phyloP scores from a whole-genome alignment of 2,113 vertebrate genomes.

The Australoheros scitulus region DNA sequence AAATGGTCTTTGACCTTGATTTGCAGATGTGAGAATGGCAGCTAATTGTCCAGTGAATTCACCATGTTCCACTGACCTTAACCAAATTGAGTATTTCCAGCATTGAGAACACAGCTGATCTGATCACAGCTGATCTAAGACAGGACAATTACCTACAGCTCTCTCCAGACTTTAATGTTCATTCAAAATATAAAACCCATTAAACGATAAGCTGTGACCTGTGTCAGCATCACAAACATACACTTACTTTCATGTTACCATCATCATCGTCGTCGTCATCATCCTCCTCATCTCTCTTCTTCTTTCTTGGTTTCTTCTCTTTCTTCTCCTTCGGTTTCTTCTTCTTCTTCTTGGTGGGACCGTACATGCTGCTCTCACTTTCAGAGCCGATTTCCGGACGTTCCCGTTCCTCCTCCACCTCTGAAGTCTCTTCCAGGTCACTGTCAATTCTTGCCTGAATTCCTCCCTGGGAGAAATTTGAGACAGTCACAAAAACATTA shows the following conservation, averaged over 20 bases:
- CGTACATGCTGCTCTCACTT: slow-evolving; percentile 92
- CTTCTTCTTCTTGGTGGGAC: slow-evolving; percentile 93
- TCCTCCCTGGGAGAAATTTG: slow-evolving; percentile 28
- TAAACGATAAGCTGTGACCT: neutral
- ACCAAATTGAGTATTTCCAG: neutral
- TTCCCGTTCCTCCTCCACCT: slow-evolving; percentile 85
- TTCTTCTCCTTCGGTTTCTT: slow-evolving; percentile 96
- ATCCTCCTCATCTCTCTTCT: slow-evolving; percentile 91
- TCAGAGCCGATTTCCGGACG: slow-evolving; percentile 84
- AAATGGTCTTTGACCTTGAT: neutral
- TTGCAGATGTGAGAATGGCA: neutral
- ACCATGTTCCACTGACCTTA: neutral
- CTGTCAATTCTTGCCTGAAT: slow-evolving; percentile 77
- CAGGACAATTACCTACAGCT: neutral
- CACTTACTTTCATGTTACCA: slow-evolving; percentile 84
- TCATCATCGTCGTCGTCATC: slow-evolving; percentile 87
- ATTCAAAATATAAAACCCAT: neutral
- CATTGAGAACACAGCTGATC: neutral
- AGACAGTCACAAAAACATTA: neutral
- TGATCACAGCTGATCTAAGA: neutral
- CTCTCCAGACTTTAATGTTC: neutral
- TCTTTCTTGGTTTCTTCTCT: slow-evolving; percentile 90
- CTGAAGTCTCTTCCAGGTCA: slow-evolving; percentile 88
- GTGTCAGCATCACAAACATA: neutral
- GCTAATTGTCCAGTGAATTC: neutral